Percentiles rank a stretch among this genome's conserved stretches.
Evolutionary conservation across 2,797 vertebrate genomes (phyloP).

Genomic region (Mus spretus): DNA sequence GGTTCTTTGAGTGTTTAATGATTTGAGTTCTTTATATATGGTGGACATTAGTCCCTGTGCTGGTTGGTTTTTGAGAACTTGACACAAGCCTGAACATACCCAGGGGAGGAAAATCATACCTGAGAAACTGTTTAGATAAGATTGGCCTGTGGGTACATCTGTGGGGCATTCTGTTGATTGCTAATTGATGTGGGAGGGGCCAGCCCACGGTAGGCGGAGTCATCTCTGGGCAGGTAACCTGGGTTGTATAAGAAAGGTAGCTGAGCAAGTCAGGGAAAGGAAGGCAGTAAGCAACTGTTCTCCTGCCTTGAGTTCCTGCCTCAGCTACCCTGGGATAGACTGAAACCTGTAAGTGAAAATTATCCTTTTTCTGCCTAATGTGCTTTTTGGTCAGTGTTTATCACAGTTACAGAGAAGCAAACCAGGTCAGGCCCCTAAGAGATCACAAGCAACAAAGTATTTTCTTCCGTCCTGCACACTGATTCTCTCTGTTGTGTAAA

Average conservation of each 20-base stretch:
- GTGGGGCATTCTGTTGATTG: background rate
- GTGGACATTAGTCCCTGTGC: background rate
- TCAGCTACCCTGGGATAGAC: background rate
- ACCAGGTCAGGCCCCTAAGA: background rate
- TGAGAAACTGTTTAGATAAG: background rate
- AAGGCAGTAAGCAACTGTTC: too few species aligned
- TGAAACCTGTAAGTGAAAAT: background rate
- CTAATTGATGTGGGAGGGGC: background rate
- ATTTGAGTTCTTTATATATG: background rate
- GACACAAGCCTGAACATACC: too few species aligned
- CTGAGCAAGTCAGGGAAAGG: background rate
- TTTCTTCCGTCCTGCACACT: background rate
- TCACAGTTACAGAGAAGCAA: background rate
- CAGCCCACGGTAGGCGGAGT: background rate
- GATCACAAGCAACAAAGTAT: background rate
- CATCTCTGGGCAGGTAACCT: background rate
- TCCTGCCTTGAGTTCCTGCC: background rate
- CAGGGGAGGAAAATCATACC: background rate
- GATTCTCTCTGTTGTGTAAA: background rate
- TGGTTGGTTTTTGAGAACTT: background rate
- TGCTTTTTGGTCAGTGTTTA: background rate
- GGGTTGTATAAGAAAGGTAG: background rate
- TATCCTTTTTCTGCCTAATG: fast-evolving
- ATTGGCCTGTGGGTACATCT: too few species aligned
- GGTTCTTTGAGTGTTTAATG: background rate